Base-by-base conservation (phyloP, 2,888 invertebrate genomes). In the Alloscopus bannaensis region DNA sequence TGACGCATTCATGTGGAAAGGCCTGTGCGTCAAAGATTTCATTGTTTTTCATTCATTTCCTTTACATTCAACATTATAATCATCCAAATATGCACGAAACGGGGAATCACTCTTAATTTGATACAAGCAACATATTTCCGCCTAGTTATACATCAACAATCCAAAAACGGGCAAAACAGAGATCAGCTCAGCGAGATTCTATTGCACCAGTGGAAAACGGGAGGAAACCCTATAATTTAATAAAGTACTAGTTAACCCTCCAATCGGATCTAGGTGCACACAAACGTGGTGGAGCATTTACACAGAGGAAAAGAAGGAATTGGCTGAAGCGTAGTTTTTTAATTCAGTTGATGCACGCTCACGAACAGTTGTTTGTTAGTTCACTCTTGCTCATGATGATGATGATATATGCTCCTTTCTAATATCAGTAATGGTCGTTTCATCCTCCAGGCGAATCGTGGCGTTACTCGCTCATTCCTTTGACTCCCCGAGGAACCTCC, bases 211-310 rank as follows among this genome's bases (percentile, higher is more conserved):
- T n/a, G n/a, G n/a, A 40, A 31, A 55, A 29, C 8, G 13, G 29
- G 59, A 24, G 22, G 59, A 45, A 57, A 70, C 57, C 70, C 70
- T 70, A 59, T 70, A 70, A 70, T 70, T 70, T 70, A 59, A 59
- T 70, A 70, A 70, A 70, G 45, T 59, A 42, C 59, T 59, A 59
- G 70, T 59, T 70, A 31, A 18, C 31, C 3, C 20, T 55, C 59
- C 59, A 59, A 59, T 24, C 18, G 59, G 26, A 29, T n/a, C 11
- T 55, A 20, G 4, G 55, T 55, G 8, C 55, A n/a, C 22, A n/a
- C 18, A 47, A 47, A 6, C 18, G 47, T 47, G 8, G 47, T 3
- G 3, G 16, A 47, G n/a, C 8, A n/a, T 6, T n/a, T n/a, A 3
- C 16, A 47, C 18, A n/a, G 3, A 6, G 18, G 8, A 47, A 47